These are phyloP conservation scores for Pseudolaguvia tuberculata DNA, from an alignment of 2,113 vertebrate species.

Conservation along the genomic window DNA sequence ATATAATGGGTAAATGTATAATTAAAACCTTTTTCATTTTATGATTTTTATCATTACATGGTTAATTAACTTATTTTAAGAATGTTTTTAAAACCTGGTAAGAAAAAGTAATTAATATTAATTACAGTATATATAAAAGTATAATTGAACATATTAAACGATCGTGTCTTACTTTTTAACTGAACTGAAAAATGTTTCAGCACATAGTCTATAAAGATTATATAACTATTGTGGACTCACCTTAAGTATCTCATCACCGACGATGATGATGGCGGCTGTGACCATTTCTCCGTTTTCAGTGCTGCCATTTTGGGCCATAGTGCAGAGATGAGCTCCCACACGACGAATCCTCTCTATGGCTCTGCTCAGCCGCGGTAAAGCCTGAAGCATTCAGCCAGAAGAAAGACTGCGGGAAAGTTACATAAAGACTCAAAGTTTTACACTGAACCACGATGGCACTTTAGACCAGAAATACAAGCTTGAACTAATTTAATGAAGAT, in stretches of 20 bases:
- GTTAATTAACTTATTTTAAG: no score
- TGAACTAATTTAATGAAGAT: no score
- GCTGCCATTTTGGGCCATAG: constrained; percentile 68
- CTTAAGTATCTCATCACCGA: constrained; percentile 96
- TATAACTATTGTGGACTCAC: constrained; percentile 55
- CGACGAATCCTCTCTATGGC: constrained; percentile 56
- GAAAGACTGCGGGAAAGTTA: background rate
- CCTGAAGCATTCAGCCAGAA: constrained; percentile 53
- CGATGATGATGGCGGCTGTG: constrained; percentile 88
- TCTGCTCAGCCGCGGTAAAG: constrained; percentile 57
- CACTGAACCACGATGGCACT: background rate
- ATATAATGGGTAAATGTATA: no score
- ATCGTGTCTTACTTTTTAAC: background rate
- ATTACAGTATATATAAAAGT: background rate
- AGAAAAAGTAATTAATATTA: no score
- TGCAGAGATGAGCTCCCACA: constrained; percentile 57
- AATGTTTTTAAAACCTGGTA: no score
- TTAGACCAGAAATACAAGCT: background rate
- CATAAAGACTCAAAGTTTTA: background rate
- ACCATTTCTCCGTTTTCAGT: constrained; percentile 46
- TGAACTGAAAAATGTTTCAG: background rate
- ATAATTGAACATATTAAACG: no score
- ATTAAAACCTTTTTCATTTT: no score
- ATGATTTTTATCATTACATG: no score
- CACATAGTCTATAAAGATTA: background rate